phyloP scores from a whole-genome alignment of 1,140 invertebrate genomes.

The Pseudomyrmex dendroicus region DNA sequence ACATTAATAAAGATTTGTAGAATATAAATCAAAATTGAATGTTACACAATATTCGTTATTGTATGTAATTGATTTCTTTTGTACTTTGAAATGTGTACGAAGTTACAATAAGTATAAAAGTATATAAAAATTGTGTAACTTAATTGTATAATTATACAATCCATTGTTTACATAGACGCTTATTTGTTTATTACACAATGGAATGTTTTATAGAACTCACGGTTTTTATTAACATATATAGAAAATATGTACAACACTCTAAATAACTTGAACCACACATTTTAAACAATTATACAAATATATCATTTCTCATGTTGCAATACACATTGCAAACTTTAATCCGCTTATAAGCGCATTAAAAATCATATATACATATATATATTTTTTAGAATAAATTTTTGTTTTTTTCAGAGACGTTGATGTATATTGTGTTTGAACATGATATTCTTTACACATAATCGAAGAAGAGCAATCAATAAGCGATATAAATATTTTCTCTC shows the following conservation, averaged over 20 bases:
- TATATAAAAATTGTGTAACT: slow-evolving; percentile 36
- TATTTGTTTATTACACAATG: slow-evolving; percentile 27
- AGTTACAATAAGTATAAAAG: slow-evolving; percentile 15
- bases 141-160: slow-evolving; percentile 50
- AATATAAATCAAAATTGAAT: slow-evolving; percentile 1
- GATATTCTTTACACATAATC: too few relatives aligned
- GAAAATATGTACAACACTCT: background rate
- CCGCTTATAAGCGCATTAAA: too few relatives aligned
- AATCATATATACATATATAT: too few relatives aligned
- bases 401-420: too few relatives aligned
- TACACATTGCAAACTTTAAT: background rate
- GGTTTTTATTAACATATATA: background rate
- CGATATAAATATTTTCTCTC: too few relatives aligned
- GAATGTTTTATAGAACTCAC: background rate
- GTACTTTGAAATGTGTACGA: slow-evolving; percentile 4
- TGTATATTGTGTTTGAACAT: too few relatives aligned
- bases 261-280: background rate
- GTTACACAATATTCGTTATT: slow-evolving; percentile 34
- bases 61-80: slow-evolving; percentile 26
- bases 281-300: slow-evolving; percentile 3
- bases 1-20: background rate
- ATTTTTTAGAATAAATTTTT: too few relatives aligned
- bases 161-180: slow-evolving; percentile 15
- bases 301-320: slow-evolving; percentile 14
- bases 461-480: too few relatives aligned